Percentiles rank a stretch among this genome's conserved stretches.
Conservation (phyloP, 2,113 vertebrate species). For the Notiomystis cincta region DNA sequence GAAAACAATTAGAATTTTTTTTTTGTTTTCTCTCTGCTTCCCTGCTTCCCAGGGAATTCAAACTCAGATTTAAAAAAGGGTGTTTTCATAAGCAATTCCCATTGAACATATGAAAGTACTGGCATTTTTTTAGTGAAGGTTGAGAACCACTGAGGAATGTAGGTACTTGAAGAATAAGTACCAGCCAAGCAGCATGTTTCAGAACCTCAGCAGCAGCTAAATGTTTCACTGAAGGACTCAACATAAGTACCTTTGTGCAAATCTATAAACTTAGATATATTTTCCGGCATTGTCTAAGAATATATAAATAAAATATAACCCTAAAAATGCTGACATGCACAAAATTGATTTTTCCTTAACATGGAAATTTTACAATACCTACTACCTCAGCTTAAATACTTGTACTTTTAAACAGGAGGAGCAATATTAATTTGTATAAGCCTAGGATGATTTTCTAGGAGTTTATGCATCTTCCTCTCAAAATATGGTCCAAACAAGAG, state of each 20-base stretch:
- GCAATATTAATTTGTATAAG: neutral
- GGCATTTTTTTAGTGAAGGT: neutral
- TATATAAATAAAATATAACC: neutral
- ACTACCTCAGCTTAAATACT: neutral
- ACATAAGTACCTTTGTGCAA: neutral
- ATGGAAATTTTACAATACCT: neutral
- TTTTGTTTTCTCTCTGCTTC: neutral
- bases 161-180: neutral
- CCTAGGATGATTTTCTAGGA: neutral
- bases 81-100: neutral
- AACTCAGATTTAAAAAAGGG: neutral
- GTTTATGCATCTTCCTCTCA: neutral
- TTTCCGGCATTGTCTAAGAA: neutral
- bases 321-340: neutral
- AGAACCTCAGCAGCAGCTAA: neutral
- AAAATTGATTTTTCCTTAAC: neutral
- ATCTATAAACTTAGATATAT: neutral
- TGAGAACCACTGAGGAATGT: neutral
- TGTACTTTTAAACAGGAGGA: neutral
- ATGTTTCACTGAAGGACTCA: neutral
- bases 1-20: neutral
- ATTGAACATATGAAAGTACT: neutral
- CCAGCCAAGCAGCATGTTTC: neutral
- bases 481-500: neutral
- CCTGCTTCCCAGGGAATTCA: neutral